Evolutionary conservation across 2,888 invertebrate species (phyloP), one percentile per base, ranked within the genome.

Genomic region (Drosophila barbarae): DNA sequence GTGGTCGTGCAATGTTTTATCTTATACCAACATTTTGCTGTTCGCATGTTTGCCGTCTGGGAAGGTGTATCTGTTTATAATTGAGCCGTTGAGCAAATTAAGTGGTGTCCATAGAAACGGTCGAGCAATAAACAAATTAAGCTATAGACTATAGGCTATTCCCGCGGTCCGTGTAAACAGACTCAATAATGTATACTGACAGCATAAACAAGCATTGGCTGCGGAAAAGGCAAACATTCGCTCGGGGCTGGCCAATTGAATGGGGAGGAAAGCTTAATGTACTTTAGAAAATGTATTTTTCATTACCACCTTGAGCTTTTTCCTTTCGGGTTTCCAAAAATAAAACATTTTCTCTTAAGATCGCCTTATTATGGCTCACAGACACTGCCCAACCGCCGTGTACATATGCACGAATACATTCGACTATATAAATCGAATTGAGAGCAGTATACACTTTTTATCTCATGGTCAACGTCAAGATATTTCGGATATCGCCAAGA

Each of bases 381-480:
- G 34, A 51, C 61, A 54, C 73, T 75, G 65, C 41, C 68, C 58
- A 63, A 66, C 57, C 61, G 59, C 57, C 59, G 59, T 64, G 49
- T 49, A 51, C 58, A 56, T 47, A 39, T 52, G 52, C 47, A 51
- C 66, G 30, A 47, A 67, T 52, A 57, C 50, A 39, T 34, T 39
- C 18, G 35, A 10, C 23, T 34, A 53, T 26, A 55, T 53, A 75
- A 82, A 75, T 73, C 61, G n/a, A 75, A 74, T 77, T 76, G 70
- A 74, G 74, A 69, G 72, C 76, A 77, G 72, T 74, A 77, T 69
- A 79, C 75, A 77, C 74, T 71, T 68, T 60, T 57, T 77, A 83
- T 80, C 77, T 86, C 86, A 87, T 84, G 87, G 86, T 79, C 86
- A 86, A 76, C 77, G 73, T 76, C 68, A 73, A 68, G 72, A 86